Evolutionary conservation across 2,797 vertebrate genomes (phyloP).

Genomic region (Enteromius trimaculatus): DNA sequence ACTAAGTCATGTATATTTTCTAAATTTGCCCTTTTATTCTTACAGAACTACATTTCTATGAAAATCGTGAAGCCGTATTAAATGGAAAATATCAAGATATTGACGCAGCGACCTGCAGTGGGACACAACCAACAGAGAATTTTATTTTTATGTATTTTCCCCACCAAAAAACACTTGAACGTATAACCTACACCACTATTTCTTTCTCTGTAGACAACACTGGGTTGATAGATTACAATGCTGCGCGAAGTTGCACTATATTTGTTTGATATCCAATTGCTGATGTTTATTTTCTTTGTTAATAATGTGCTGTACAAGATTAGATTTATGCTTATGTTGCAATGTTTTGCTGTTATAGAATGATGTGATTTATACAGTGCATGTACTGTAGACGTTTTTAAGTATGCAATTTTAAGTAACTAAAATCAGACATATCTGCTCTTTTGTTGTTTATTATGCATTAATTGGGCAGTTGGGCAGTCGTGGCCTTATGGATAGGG

Average conservation of each 20-base stretch:
- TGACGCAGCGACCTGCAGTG: neutral
- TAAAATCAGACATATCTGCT: neutral
- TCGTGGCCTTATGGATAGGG: too few relatives aligned
- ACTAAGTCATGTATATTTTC: neutral
- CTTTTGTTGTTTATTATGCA: neutral
- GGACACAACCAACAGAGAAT: neutral
- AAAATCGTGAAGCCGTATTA: slow-evolving; percentile 60
- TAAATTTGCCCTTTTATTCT: neutral
- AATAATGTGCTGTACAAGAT: neutral
- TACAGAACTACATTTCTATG: slow-evolving; percentile 62
- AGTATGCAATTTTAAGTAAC: neutral
- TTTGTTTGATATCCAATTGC: neutral
- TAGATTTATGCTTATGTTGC: neutral
- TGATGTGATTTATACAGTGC: neutral
- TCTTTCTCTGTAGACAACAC: neutral
- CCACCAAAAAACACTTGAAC: slow-evolving; percentile 5
- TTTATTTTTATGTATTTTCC: neutral
- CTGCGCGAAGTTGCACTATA: slow-evolving; percentile 22
- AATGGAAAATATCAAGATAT: neutral
- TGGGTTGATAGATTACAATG: slow-evolving; percentile 4
- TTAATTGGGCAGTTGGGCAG: neutral
- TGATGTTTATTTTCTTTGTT: neutral
- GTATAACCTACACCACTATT: neutral
- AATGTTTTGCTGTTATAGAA: neutral
- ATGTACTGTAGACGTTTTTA: neutral